A percentile compares a stretch with the other conserved stretches of the same genome.
These are phyloP conservation scores for Myotis yumanensis DNA, from an alignment of 2,113 vertebrate species.

Conservation along the genomic window DNA sequence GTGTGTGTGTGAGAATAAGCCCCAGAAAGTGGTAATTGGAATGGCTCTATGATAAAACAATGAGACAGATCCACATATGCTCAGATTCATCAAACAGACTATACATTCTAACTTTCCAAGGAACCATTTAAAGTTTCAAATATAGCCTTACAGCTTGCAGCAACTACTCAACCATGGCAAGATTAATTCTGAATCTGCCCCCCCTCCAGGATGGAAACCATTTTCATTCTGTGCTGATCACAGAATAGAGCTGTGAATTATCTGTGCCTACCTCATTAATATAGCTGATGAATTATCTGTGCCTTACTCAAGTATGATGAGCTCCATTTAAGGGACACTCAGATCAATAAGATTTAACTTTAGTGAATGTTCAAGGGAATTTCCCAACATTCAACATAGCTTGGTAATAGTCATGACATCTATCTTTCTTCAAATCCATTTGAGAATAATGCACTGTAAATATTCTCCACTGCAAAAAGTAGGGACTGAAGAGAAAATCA, in stretches of 20 bases:
- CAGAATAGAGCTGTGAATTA: conserved; percentile 39
- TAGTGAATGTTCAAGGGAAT: conserved; percentile 35
- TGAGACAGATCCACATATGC: not conserved
- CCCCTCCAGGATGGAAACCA: not conserved
- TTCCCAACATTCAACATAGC: not conserved
- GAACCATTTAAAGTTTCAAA: conserved; percentile 15
- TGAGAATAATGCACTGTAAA: conserved; percentile 10
- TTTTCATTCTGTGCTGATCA: conserved; percentile 61
- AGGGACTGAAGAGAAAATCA: conserved; percentile 3
- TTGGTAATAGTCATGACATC: not conserved
- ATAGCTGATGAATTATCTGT: conserved; percentile 39
- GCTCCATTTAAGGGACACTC: conserved; percentile 52
- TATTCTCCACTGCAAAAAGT: not conserved
- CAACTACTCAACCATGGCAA: conserved; percentile 51
- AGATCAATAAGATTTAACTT: conserved; percentile 34
- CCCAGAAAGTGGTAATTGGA: not conserved
- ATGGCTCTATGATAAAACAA: not conserved
- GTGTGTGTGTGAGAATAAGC: not conserved
- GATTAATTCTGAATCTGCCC: conserved; percentile 59
- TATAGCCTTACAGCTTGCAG: conserved; percentile 21
- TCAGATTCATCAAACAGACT: not conserved
- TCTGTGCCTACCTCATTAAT: conserved; percentile 58
- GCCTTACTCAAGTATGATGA: conserved; percentile 25
- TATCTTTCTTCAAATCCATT: not conserved
- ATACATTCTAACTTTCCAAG: not conserved